phyloP scores from a whole-genome alignment of 2,888 invertebrate genomes.

The Tenodera sinensis region DNA sequence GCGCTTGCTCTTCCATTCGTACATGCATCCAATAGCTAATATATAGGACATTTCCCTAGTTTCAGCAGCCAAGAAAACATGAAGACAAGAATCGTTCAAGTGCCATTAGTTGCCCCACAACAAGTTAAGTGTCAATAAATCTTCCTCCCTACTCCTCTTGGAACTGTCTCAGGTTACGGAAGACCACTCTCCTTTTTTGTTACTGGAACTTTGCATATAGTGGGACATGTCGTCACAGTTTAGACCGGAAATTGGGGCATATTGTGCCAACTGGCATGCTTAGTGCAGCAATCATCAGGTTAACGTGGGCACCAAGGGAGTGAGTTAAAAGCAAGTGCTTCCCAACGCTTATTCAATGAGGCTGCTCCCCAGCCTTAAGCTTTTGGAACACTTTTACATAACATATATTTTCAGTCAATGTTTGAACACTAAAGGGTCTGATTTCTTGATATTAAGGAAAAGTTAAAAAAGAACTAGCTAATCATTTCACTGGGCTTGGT shows the following conservation, averaged over 20 bases:
- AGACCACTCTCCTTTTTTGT: slow-evolving; percentile 3
- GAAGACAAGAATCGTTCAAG: neutral
- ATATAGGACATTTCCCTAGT: neutral
- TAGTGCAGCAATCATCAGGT: neutral
- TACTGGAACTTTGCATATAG: slow-evolving; percentile 6
- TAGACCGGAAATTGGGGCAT: neutral
- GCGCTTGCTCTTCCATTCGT: neutral
- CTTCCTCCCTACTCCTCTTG: neutral
- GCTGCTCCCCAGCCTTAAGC: neutral
- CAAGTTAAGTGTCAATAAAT: neutral
- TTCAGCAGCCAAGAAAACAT: slow-evolving; percentile 5
- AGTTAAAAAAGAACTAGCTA: neutral
- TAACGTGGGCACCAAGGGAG: neutral
- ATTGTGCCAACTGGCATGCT: neutral
- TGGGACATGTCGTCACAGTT: neutral
- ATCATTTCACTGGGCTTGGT: neutral
- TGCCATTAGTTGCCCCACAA: neutral
- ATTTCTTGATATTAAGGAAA: neutral
- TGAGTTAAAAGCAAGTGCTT: slow-evolving; percentile 8
- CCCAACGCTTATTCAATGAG: neutral
- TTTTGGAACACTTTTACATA: neutral
- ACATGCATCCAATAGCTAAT: neutral
- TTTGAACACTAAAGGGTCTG: neutral
- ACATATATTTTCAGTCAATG: neutral
- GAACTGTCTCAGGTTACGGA: neutral